Conservation (phyloP, 2,797 vertebrate genomes). For the Sebastiscus tertius region DNA sequence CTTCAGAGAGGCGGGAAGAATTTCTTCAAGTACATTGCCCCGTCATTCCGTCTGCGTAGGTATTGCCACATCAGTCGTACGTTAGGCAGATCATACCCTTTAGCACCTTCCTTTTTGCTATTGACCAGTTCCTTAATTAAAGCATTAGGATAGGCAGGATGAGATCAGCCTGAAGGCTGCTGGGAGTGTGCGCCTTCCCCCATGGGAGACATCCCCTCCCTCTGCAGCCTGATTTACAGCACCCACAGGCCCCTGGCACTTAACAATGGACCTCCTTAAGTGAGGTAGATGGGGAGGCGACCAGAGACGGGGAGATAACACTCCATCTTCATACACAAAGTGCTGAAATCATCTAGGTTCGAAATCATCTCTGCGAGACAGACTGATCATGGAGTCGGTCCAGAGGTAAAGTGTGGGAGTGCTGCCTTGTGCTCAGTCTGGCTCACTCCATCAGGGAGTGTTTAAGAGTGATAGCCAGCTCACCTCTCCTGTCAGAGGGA, state of each 20-base stretch:
- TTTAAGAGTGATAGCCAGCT: conserved; percentile 56
- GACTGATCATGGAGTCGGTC: conserved; percentile 63
- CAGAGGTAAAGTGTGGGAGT: conserved; percentile 69
- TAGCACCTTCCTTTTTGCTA: conserved; percentile 69
- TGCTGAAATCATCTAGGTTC: conserved; percentile 78
- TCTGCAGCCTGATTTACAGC: conserved; percentile 84
- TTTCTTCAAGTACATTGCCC: conserved; percentile 21
- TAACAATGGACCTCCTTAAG: conserved; percentile 84
- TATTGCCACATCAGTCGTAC: conserved; percentile 43
- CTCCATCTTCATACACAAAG: conserved; percentile 80
- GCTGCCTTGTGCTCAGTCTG: conserved; percentile 56
- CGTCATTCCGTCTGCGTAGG: conserved; percentile 38
- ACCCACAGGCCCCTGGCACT: conserved; percentile 82
- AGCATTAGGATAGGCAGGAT: conserved; percentile 74
- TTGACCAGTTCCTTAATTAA: conserved; percentile 82
- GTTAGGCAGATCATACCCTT: conserved; percentile 62
- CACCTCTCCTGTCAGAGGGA: conserved; percentile 58
- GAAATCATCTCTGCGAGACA: conserved; percentile 72
- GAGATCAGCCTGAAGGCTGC: conserved; percentile 80
- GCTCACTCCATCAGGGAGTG: conserved; percentile 56
- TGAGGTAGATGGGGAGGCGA: conserved; percentile 79
- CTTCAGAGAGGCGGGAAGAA: conserved; percentile 17
- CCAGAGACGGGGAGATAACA: conserved; percentile 74
- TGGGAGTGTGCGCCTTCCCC: conserved; percentile 75
- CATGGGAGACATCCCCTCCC: conserved; percentile 80